Evolutionary conservation across 2,888 invertebrate genomes (phyloP).

Genomic region (Philaethria dido): DNA sequence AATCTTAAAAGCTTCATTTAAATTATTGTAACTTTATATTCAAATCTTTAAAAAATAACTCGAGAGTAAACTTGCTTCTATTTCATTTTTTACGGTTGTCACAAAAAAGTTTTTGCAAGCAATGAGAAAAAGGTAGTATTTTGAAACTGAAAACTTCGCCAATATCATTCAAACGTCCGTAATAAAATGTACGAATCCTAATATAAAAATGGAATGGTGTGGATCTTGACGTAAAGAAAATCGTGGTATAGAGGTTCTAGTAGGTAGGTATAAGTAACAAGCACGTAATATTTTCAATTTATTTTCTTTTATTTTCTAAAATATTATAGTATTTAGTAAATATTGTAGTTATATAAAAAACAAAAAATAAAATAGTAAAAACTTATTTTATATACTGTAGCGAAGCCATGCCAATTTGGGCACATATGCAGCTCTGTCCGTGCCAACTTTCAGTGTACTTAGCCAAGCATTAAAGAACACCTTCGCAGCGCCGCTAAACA

Average conservation of each 20-base stretch:
- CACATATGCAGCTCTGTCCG: slow-evolving; percentile 63
- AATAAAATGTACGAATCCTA: slow-evolving; percentile 9
- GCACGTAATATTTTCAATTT: not conserved
- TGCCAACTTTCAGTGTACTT: slow-evolving; percentile 64
- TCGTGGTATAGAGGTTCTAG: not conserved
- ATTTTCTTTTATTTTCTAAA: not conserved
- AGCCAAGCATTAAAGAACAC: slow-evolving; percentile 60
- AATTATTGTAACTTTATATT: slow-evolving; percentile 19
- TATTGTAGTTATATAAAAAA: not conserved
- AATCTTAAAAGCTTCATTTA: slow-evolving; percentile 6
- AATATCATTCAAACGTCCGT: slow-evolving; percentile 21
- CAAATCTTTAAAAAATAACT: slow-evolving; percentile 22
- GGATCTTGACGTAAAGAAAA: not conserved
- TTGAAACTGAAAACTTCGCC: slow-evolving; percentile 21
- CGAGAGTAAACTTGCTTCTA: slow-evolving; percentile 25
- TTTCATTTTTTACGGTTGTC: slow-evolving; percentile 33
- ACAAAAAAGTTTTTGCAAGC: slow-evolving; percentile 31
- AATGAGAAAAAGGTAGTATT: slow-evolving; percentile 20
- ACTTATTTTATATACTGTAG: slow-evolving; percentile 5
- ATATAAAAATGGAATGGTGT: slow-evolving; percentile 11
- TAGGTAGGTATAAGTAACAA: not conserved
- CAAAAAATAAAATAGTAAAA: not conserved
- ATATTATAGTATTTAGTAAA: not conserved
- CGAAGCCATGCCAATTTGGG: slow-evolving; percentile 52
- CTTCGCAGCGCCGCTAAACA: slow-evolving; percentile 52